Evolutionary conservation across 1,140 invertebrate species (phyloP).

Genomic region (Achroia grisella): DNA sequence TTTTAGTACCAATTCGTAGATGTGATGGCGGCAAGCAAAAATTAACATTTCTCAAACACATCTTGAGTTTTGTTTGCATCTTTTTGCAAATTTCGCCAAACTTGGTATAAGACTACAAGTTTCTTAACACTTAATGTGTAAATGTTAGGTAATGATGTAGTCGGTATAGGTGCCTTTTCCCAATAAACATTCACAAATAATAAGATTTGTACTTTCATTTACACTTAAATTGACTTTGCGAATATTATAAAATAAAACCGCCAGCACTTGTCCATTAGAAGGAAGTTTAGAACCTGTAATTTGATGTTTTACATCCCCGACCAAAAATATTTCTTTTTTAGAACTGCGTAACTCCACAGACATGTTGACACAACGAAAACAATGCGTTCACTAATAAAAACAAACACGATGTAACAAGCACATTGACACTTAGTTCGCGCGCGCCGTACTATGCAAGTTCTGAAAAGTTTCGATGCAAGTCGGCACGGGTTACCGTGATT

Average conservation of each 20-base stretch:
- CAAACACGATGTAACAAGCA: not conserved
- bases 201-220: conserved; percentile 36
- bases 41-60: conserved; percentile 7
- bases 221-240: too few relatives aligned
- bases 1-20: not conserved
- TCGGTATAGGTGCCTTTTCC: conserved; percentile 29
- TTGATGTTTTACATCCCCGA: conserved; percentile 6
- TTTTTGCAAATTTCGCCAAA: conserved; percentile 31
- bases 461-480: not conserved
- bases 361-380: not conserved
- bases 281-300: conserved; percentile 27
- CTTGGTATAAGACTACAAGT: conserved; percentile 21
- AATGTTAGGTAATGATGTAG: conserved; percentile 20
- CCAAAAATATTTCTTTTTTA: not conserved
- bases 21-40: conserved; percentile 5
- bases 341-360: not conserved
- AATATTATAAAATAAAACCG: conserved; percentile 30
- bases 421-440: not conserved
- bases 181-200: conserved; percentile 18
- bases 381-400: not conserved
- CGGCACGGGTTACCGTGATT: not conserved
- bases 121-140: conserved; percentile 32
- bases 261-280: conserved; percentile 29
- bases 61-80: conserved; percentile 22
- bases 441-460: not conserved